phyloP scores from a whole-genome alignment of 2,113 vertebrate species.

The Menura novaehollandiae region DNA sequence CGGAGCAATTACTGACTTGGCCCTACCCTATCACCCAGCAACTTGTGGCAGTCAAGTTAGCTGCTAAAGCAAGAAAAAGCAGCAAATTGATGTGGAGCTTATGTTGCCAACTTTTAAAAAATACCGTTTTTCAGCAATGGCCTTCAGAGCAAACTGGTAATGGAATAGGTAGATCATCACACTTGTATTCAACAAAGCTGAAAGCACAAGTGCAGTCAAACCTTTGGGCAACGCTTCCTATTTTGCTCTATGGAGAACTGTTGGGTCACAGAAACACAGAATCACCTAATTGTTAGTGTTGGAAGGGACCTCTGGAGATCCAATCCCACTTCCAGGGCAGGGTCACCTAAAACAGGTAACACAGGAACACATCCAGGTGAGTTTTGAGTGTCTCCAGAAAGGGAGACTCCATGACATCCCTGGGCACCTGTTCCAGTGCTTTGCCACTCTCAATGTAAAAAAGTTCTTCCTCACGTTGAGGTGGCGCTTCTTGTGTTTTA shows the following conservation, averaged over 20 bases:
- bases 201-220: neutral
- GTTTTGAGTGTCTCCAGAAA: neutral
- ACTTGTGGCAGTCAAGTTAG: neutral
- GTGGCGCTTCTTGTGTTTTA: neutral
- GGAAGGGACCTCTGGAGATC: neutral
- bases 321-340: neutral
- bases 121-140: accelerated
- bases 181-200: neutral
- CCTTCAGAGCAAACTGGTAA: neutral
- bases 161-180: accelerated
- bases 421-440: neutral
- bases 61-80: neutral
- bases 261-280: neutral
- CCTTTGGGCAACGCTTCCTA: neutral
- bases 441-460: neutral
- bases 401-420: neutral
- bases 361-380: neutral
- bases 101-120: neutral
- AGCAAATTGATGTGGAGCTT: accelerated
- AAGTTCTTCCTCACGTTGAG: neutral
- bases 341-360: neutral
- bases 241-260: neutral
- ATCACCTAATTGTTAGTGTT: neutral
- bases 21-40: neutral
- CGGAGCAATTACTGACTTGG: accelerated